Evolutionary conservation across 2,797 vertebrate species (phyloP), one percentile per base, ranked within the genome.

Genomic region (Microcaecilia unicolor): DNA sequence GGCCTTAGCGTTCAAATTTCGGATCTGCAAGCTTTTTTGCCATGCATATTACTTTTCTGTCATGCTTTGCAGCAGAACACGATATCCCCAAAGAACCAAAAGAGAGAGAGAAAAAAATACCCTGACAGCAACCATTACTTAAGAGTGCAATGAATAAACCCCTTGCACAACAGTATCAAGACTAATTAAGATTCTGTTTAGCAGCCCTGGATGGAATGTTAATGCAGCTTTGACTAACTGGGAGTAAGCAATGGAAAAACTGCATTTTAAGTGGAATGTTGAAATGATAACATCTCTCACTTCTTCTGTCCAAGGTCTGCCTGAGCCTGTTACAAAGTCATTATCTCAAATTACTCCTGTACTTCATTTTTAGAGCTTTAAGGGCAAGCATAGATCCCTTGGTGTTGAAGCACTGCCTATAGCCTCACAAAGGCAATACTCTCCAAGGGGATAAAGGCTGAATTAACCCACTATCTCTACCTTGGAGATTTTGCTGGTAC

Each of bases 171-270:
- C 70, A 74, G 68, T 74, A 83, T 82, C 72, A 67, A 64, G 54
- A 63, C 76, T 83, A 83, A 85, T 86, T 84, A 81, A 83, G 75
- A 80, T 85, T 85, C 75, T 85, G 76, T 80, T 84, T 79, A 80
- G 67, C 59, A 57, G 52, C 48, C 57, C 70, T 70, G 70, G 64
- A 70, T 66, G 72, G 81, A 86, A 86, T 86, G 78, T 78, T 85
- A 84, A 86, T 81, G 68, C 64, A 56, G 66, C 70, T 69, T 71
- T 67, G 68, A 72, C 70, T 75, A 72, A 69, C 64, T 54, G 48
- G 47, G 41, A 73, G 73, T 70, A 69, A 74, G 67, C 41, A 50
- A 29, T 56, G 39, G 28, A 2, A 48, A 61, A 59, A 55, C 56
- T 70, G 61, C 60, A 72, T 83, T 80, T 74, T 73, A 73, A 80